A percentile compares a stretch with the other conserved stretches of the same genome.
Conservation (phyloP, 2,113 vertebrate species). For the Poeciliopsis occidentalis region DNA sequence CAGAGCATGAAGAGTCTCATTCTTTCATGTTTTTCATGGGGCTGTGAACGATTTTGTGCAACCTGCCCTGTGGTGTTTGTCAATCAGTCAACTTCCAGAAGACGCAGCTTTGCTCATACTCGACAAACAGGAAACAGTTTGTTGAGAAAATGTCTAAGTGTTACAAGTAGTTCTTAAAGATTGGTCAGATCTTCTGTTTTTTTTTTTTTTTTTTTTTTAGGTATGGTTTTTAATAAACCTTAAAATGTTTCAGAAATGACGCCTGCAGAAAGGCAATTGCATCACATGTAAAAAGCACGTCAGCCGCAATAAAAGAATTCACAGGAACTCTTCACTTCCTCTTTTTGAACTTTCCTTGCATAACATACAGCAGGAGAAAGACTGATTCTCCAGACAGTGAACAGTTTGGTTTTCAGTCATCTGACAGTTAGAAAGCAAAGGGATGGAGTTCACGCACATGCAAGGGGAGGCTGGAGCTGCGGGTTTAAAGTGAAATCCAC, state of each 20-base stretch:
- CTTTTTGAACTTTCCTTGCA: slow-evolving; percentile 46
- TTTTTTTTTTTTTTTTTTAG: background rate
- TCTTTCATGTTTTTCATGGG: background rate
- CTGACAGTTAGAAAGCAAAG: slow-evolving; percentile 39
- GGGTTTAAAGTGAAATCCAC: slow-evolving; percentile 28
- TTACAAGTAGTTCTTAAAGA: slow-evolving; percentile 1
- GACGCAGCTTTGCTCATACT: slow-evolving; percentile 2
- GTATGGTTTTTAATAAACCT: slow-evolving; percentile 10
- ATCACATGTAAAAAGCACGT: background rate
- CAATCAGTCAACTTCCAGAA: slow-evolving; percentile 24
- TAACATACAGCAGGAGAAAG: slow-evolving; percentile 12
- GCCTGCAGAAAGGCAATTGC: background rate
- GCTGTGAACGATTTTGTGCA: background rate
- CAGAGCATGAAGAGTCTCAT: slow-evolving; percentile 13
- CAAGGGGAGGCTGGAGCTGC: slow-evolving; percentile 2
- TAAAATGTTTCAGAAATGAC: background rate
- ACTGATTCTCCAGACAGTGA: slow-evolving; percentile 14
- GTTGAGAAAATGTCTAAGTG: background rate
- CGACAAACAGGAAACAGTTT: background rate
- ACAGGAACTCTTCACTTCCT: slow-evolving; percentile 55
- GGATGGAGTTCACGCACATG: slow-evolving; percentile 22
- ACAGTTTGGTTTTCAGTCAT: slow-evolving; percentile 44
- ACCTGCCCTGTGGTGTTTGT: slow-evolving; percentile 19
- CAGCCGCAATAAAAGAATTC: background rate
- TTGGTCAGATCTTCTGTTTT: background rate